A percentile compares a stretch with the other conserved stretches of the same genome.
Conservation (phyloP, 1,140 invertebrate species). For the Teleogryllus occipitalis region DNA sequence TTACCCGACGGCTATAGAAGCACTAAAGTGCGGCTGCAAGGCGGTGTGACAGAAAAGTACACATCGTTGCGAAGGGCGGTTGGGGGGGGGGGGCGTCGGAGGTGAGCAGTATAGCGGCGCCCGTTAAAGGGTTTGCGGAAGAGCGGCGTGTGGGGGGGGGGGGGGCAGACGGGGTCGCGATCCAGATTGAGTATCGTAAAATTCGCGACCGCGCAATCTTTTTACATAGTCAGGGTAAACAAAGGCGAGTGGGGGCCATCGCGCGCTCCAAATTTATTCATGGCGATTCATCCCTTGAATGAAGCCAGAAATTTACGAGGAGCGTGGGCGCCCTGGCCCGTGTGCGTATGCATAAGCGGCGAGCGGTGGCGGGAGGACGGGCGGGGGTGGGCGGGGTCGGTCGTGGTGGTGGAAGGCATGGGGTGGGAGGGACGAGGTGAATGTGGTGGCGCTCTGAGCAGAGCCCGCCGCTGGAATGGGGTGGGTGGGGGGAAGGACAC, state of each 20-base stretch:
- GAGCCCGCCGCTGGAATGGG: no score
- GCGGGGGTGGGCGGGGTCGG: no score
- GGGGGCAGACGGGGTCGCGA: not conserved
- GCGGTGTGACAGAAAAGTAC: no score
- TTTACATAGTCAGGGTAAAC: not conserved
- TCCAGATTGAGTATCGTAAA: not conserved
- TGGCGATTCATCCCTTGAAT: not conserved
- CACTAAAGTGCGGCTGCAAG: no score
- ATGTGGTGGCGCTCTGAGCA: no score
- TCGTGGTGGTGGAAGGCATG: not conserved
- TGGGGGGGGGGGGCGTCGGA: no score
- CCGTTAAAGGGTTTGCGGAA: not conserved
- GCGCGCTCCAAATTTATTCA: not conserved
- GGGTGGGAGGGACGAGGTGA: not conserved
- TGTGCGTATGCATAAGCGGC: not conserved
- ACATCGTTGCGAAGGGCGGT: no score
- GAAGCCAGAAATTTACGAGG: not conserved
- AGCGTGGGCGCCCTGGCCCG: no score
- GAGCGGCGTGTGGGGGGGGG: no score
- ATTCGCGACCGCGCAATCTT: not conserved
- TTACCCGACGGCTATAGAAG: no score
- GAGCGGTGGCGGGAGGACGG: not conserved
- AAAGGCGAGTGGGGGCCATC: not conserved
- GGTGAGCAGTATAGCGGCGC: no score
- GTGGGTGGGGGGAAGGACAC: no score